These are phyloP conservation scores for Lophotis ruficrista DNA, from an alignment of 2,113 vertebrate genomes.

Conservation along the genomic window DNA sequence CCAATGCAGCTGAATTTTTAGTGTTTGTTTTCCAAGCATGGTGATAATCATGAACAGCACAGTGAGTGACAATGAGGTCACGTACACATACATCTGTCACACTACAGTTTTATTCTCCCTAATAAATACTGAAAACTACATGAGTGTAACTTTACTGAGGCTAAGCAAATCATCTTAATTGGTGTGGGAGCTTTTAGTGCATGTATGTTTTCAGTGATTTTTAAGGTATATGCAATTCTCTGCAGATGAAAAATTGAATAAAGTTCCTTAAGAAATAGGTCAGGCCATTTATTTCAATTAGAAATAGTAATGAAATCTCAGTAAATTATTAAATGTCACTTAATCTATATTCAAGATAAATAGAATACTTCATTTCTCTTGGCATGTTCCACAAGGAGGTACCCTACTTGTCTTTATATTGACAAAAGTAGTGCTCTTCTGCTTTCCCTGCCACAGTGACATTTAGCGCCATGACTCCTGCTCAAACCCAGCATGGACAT, in stretches of 20 bases:
- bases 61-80: constrained; percentile 16
- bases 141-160: neutral
- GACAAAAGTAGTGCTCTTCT: neutral
- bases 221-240: constrained; percentile 46
- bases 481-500: neutral
- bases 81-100: neutral
- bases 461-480: neutral
- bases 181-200: neutral
- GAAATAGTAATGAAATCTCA: constrained; percentile 73
- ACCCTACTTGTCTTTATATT: constrained; percentile 42
- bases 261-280: constrained; percentile 49
- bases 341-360: constrained; percentile 68
- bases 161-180: constrained; percentile 21
- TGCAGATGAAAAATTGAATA: constrained; percentile 37
- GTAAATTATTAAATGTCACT: constrained; percentile 76
- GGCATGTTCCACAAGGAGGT: constrained; percentile 28
- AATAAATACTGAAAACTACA: constrained; percentile 11
- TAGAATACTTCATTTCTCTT: constrained; percentile 56
- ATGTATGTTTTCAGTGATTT: constrained; percentile 4
- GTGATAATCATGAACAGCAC: constrained; percentile 5
- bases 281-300: constrained; percentile 74
- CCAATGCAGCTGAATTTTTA: constrained; percentile 8
- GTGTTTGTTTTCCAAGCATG: neutral
- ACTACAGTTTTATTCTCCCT: neutral
- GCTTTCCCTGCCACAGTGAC: neutral